Base-by-base conservation (phyloP, 2,888 invertebrate genomes). In the Vannuccia rotundouncinata region DNA sequence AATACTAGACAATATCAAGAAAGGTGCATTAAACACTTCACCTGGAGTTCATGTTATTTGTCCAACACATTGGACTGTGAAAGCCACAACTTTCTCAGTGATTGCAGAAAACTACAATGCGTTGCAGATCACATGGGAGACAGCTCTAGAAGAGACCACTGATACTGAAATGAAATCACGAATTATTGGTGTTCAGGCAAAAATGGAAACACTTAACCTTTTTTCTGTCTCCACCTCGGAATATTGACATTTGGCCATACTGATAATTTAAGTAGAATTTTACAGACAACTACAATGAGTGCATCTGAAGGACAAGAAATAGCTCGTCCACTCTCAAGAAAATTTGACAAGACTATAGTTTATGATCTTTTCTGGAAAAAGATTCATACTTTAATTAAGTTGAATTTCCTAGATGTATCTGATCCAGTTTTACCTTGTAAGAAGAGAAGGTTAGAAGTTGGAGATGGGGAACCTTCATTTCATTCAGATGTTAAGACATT, bases 61-160 rank as follows among this genome's bases (percentile, higher is more conserved):
- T 45, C 45, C 5, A 66, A 66, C 66, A 66, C 66, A 27, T 66
- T 66, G 66, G 66, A 66, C 66, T 66, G 66, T 22, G 66, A 66
- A 66, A 66, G 66, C 66, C 66, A 27, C 5, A 66, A 66, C 25
- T 66, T 66, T 66, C 22, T 66, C 5, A 66, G 5, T 27, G 66
- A 66, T 66, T 66, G 66, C 66, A 22, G 66, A 66, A 66, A 66
- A 66, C 66, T 66, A 66, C 66, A 66, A 66, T 66, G 66, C 66
- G 2, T 22, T 66, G 22, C 66, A 66, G 25, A 66, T 66, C 10
- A 5, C 66, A 66, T 66, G 66, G 66, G 66, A 66, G 66, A 66
- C 66, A 66, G 66, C 66, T 66, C 66, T 66, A 66, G 10, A 66
- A 66, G 66, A 66, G 66, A 66, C 66, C 66, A 66, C 66, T 66